These are phyloP conservation scores for Agonopterix heracliana DNA, from an alignment of 2,888 invertebrate species.

Conservation along the genomic window DNA sequence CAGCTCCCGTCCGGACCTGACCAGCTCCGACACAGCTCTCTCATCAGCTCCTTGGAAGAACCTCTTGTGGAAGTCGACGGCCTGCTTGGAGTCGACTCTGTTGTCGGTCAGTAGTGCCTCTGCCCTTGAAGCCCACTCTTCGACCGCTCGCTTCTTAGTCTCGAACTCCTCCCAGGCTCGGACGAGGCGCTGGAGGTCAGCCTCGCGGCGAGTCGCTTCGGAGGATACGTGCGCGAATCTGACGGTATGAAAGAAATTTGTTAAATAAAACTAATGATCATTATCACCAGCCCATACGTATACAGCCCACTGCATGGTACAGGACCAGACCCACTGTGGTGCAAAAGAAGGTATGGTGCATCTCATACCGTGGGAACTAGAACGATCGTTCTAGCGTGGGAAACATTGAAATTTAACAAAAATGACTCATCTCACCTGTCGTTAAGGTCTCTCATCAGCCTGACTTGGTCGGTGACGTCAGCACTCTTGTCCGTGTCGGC, in stretches of 20 bases:
- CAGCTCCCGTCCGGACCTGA: constrained; percentile 84
- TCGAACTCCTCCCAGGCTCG: constrained; percentile 91
- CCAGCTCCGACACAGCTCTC: constrained; percentile 86
- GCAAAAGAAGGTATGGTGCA: no score
- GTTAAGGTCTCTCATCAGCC: constrained; percentile 86
- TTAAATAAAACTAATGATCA: no score
- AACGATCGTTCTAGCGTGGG: not conserved
- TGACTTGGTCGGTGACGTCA: constrained; percentile 82
- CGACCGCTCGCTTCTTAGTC: constrained; percentile 85
- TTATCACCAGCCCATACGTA: no score
- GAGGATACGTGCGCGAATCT: constrained; percentile 86
- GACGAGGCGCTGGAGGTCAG: constrained; percentile 85
- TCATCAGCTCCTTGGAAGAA: constrained; percentile 94
- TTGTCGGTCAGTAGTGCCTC: constrained; percentile 88
- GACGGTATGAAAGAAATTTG: not conserved
- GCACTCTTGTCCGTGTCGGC: constrained; percentile 85
- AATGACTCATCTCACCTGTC: constrained; percentile 69
- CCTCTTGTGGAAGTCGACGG: constrained; percentile 88
- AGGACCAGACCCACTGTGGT: no score
- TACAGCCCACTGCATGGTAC: no score
- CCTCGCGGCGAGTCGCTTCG: constrained; percentile 85
- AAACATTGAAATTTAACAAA: not conserved
- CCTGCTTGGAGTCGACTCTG: constrained; percentile 86
- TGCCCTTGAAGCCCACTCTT: constrained; percentile 91
- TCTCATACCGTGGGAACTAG: no score